Evolutionary conservation across 1,140 invertebrate genomes (phyloP).

Genomic region (Leptonema lineaticorne): DNA sequence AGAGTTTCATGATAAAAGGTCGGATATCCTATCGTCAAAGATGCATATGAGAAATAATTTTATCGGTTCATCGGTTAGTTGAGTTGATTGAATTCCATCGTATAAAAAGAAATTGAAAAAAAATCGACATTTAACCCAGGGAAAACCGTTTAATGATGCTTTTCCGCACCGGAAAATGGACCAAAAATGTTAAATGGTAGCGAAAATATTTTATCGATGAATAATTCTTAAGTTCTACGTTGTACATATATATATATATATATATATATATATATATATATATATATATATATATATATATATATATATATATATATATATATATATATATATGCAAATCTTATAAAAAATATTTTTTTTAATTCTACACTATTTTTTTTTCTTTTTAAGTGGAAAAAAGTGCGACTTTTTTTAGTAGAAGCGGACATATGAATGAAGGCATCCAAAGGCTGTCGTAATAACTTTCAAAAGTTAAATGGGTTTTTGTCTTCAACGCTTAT

Average conservation of each 20-base stretch:
- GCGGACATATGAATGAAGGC: not conserved
- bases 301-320: not conserved
- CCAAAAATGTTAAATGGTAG: slow-evolving; percentile 5
- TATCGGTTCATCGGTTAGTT: slow-evolving; percentile 26
- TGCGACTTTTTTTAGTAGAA: not conserved
- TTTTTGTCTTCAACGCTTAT: slow-evolving; percentile 22
- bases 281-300: not conserved
- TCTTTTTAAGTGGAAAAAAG: no score
- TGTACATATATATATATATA: not conserved
- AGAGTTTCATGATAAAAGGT: not conserved
- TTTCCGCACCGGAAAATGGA: slow-evolving; percentile 21
- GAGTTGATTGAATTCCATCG: slow-evolving; percentile 10
- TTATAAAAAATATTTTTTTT: not conserved
- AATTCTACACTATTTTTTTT: not conserved
- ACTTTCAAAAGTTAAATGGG: slow-evolving; percentile 29
- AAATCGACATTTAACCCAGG: slow-evolving; percentile 5
- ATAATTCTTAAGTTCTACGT: not conserved
- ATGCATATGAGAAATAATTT: slow-evolving; percentile 17
- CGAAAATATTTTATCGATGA: not conserved
- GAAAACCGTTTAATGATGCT: slow-evolving; percentile 22
- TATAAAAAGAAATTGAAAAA: not conserved
- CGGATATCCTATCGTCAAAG: slow-evolving; percentile 18
- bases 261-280: not conserved
- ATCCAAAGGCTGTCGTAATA: slow-evolving; percentile 11
- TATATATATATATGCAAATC: not conserved